Base-by-base conservation (phyloP, 2,888 invertebrate species). In the Meiosimyza decipiens region DNA sequence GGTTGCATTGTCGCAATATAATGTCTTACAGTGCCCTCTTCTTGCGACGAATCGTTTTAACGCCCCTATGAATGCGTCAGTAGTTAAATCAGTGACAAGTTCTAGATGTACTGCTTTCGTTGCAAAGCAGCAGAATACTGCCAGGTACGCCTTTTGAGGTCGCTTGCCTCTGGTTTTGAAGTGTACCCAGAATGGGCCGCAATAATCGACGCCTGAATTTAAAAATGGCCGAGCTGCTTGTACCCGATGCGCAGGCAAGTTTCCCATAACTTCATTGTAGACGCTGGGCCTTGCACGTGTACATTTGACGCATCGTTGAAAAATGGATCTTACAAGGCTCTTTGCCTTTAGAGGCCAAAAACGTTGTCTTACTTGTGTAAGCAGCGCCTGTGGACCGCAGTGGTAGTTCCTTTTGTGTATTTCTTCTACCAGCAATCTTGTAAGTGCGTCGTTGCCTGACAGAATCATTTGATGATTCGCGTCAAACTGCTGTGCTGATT, bases 71-170 rank as follows among this genome's bases (percentile, higher is more conserved):
- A 77, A 75, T 12, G 69, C 68, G 15, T 68, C 60, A 1, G 70
- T 63, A 1, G 77, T 71, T 22, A 77, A 55, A 15, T 71, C 72
- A 1, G 55, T 16, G 0, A 73, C 74, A 2, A 74, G 55, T 33
- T 77, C 75, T 0, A 76, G 47, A 40, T 75, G 75, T 28, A 73
- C 28, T 2, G 73, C 74, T 18, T 72, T 71, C 0, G 73, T 74
- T 12, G 18, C 33, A 47, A 77, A 70, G 40, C 49, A 28, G 4
- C 28, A 28, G 4, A 28, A 28, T 0, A 28, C 4, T 4, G 28
- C 28, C 3, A 28, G 4, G 33, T 75, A 77, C 0, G 63, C 49
- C 70, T 74, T 78, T 16, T 71, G 67, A 28, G 28, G 33, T 55
- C 40, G 47, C 40, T 57, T 65, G 4, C 64, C 62, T 15, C 73